These are phyloP conservation scores for Amitus sp. DNA, from an alignment of 2,888 invertebrate genomes.

Conservation along the genomic window DNA sequence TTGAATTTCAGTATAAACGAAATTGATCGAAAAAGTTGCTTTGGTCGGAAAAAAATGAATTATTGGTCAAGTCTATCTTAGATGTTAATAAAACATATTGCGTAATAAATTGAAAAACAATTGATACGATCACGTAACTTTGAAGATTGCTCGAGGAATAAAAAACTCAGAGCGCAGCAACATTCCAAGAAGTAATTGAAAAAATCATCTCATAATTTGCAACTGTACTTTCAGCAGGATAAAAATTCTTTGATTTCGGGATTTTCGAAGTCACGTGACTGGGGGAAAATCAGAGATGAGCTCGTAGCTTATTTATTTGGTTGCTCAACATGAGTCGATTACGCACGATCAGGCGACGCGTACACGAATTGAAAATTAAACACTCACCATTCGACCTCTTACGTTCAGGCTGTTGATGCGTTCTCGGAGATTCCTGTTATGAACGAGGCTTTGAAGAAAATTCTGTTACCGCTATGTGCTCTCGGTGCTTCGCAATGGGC, in stretches of 20 bases:
- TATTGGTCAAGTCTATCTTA: not conserved
- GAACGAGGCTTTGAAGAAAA: constrained; percentile 9
- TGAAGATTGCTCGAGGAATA: not conserved
- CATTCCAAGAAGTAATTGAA: too few species aligned
- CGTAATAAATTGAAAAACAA: constrained; percentile 6
- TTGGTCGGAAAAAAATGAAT: not conserved
- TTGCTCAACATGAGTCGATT: constrained; percentile 9
- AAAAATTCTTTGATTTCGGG: too few species aligned
- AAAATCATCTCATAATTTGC: too few species aligned
- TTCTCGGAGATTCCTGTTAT: constrained; percentile 7
- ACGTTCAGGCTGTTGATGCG: too few species aligned
- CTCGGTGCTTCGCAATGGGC: constrained; percentile 3
- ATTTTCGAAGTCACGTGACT: too few species aligned
- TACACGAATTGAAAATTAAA: constrained; percentile 7
- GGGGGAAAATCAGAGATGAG: too few species aligned
- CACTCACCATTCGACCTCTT: constrained; percentile 1
- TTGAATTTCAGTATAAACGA: constrained; percentile 4
- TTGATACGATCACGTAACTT: constrained; percentile 1
- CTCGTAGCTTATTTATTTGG: too few species aligned
- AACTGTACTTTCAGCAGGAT: too few species aligned
- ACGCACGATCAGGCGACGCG: not conserved
- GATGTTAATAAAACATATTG: not conserved
- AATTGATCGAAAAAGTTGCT: not conserved
- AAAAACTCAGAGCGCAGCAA: too few species aligned
- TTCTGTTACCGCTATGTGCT: constrained; percentile 10